Percentiles rank a stretch among this genome's conserved stretches.
Evolutionary conservation across 2,797 vertebrate species (phyloP).

Genomic region (Pipistrellus pipistrellus): DNA sequence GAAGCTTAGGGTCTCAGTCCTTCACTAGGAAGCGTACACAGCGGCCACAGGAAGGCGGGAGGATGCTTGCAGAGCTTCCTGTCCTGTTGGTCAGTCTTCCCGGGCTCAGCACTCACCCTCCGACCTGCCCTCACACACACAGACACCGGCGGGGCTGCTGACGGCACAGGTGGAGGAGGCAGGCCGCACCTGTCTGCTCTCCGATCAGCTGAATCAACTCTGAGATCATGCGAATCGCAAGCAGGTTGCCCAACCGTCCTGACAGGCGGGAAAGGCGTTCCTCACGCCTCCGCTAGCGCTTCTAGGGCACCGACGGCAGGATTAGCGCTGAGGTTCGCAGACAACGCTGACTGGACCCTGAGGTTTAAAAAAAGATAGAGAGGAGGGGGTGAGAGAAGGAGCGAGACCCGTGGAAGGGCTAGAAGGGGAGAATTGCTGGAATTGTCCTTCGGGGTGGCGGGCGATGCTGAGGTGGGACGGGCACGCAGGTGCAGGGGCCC

Average conservation of each 20-base stretch:
- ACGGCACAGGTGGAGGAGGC: not conserved
- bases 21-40: not conserved
- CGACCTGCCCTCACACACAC: not conserved
- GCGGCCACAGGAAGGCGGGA: not conserved
- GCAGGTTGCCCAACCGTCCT: conserved; percentile 41
- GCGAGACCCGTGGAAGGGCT: conserved; percentile 1
- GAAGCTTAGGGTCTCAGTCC: not conserved
- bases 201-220: conserved; percentile 18
- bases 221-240: conserved; percentile 49
- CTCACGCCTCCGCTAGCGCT: conserved; percentile 12
- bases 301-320: not conserved
- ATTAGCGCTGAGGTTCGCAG: not conserved
- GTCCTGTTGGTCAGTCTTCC: not conserved
- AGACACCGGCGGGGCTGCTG: not conserved
- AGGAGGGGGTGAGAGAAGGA: conserved; percentile 3
- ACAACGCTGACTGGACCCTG: not conserved
- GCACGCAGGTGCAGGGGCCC: too few species aligned
- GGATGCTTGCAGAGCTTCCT: not conserved
- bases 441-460: not conserved
- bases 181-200: not conserved
- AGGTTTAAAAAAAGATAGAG: not conserved
- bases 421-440: not conserved
- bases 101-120: not conserved
- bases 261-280: conserved; percentile 39
- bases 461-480: not conserved